Evolutionary conservation across 2,113 vertebrate species (phyloP).

Genomic region (Oryzias curvinotus): DNA sequence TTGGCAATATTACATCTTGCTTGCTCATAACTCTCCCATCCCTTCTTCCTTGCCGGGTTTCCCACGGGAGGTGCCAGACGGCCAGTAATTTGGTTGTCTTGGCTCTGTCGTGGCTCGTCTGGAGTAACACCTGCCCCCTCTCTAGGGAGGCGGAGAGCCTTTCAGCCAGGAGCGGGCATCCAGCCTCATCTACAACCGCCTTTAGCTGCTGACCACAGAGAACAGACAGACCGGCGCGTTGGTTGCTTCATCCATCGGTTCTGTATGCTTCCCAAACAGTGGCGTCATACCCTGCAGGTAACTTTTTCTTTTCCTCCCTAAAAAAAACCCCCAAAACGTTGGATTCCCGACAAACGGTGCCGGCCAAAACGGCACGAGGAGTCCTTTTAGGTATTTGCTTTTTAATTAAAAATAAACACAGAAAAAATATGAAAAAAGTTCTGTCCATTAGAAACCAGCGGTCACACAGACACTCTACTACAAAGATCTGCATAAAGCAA

Average conservation of each 20-base stretch:
- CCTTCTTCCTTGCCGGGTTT: conserved; percentile 74
- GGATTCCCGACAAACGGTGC: background rate
- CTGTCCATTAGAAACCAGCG: conserved; percentile 93
- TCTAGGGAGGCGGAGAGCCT: conserved; percentile 87
- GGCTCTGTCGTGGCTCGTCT: conserved; percentile 99
- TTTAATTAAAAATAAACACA: conserved; percentile 90
- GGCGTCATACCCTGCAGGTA: background rate
- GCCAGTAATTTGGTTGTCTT: conserved; percentile 99
- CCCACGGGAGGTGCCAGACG: conserved; percentile 95
- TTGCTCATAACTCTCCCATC: conserved; percentile 77
- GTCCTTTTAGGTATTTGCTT: conserved; percentile 78
- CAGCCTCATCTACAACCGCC: conserved; percentile 63
- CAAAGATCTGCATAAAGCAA: conserved; percentile 98
- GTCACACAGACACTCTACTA: conserved; percentile 91
- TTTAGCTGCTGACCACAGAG: conserved; percentile 73
- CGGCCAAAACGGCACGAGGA: conserved; percentile 10
- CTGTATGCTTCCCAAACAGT: background rate
- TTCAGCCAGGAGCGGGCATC: conserved; percentile 79
- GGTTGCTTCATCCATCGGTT: too few species aligned
- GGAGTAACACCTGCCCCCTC: conserved; percentile 99
- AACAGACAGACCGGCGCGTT: conserved; percentile 21
- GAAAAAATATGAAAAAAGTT: conserved; percentile 94
- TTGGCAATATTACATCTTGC: conserved; percentile 69
- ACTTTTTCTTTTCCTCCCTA: background rate
- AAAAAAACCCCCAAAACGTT: background rate